Evolutionary conservation across 2,797 vertebrate genomes (phyloP).

Genomic region (Chiloscyllium punctatum): DNA sequence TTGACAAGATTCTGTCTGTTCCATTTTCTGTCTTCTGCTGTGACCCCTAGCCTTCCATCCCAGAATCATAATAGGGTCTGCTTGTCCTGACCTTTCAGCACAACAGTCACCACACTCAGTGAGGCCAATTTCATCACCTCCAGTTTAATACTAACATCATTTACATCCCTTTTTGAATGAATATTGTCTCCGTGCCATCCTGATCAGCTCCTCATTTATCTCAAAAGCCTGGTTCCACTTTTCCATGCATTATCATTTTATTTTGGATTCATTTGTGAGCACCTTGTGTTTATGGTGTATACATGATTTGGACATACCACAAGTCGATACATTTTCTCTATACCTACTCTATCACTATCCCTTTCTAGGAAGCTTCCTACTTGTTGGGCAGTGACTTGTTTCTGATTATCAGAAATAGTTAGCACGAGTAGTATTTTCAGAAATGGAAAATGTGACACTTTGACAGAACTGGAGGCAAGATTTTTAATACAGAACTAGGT

Average conservation of each 20-base stretch:
- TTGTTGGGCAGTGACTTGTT: background rate
- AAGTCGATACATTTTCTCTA: background rate
- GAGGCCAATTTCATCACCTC: background rate
- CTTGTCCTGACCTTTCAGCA: background rate
- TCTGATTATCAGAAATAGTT: background rate
- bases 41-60: background rate
- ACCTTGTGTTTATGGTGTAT: background rate
- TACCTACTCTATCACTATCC: background rate
- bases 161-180: background rate
- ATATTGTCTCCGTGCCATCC: background rate
- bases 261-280: background rate
- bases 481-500: background rate
- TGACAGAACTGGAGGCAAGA: background rate
- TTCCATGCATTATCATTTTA: background rate
- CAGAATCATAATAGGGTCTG: background rate
- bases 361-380: background rate
- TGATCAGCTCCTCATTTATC: too few relatives aligned
- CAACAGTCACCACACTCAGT: background rate
- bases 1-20: background rate
- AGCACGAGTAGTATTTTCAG: background rate
- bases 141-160: background rate
- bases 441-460: background rate
- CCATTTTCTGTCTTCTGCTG: background rate
- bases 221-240: background rate
- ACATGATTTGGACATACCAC: background rate